A percentile compares a stretch with the other conserved stretches of the same genome.
Evolutionary conservation across 2,888 invertebrate genomes (phyloP).

Genomic region (Pogonocherus hispidulus): DNA sequence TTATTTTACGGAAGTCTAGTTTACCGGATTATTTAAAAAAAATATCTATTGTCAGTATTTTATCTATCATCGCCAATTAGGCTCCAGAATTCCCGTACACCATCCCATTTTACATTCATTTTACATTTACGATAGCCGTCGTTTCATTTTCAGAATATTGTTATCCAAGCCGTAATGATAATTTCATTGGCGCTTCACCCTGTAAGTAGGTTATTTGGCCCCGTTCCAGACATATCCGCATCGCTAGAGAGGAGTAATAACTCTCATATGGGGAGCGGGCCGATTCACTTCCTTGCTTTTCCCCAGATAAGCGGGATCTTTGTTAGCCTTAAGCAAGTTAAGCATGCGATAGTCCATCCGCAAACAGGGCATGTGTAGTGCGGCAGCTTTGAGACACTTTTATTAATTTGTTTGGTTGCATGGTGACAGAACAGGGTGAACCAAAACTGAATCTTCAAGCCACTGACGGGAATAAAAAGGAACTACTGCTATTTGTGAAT

Average conservation of each 20-base stretch:
- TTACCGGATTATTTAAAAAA: no score
- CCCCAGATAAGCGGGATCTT: slow-evolving; percentile 28
- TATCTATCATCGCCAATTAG: no score
- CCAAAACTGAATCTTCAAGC: not conserved
- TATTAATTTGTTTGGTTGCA: slow-evolving; percentile 9
- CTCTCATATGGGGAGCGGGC: slow-evolving; percentile 27
- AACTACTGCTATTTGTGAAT: no score
- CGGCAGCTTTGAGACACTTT: slow-evolving; percentile 5
- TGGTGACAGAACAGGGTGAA: not conserved
- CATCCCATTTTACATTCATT: not conserved
- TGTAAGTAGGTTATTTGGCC: slow-evolving; percentile 51
- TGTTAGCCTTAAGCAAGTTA: slow-evolving; percentile 32
- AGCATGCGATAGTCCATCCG: slow-evolving; percentile 21
- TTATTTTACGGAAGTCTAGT: no score
- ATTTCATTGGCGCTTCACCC: not conserved
- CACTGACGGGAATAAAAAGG: no score
- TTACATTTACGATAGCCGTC: not conserved
- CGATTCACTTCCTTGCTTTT: slow-evolving; percentile 25
- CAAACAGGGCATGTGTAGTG: slow-evolving; percentile 6
- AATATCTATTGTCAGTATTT: no score
- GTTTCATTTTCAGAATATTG: not conserved
- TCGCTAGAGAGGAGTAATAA: slow-evolving; percentile 39
- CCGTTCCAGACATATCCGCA: slow-evolving; percentile 50
- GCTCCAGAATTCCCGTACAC: no score
- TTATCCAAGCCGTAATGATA: not conserved